Percentiles rank a stretch among this genome's conserved stretches.
phyloP scores from a whole-genome alignment of 2,888 invertebrate genomes.

The Antitype chi region DNA sequence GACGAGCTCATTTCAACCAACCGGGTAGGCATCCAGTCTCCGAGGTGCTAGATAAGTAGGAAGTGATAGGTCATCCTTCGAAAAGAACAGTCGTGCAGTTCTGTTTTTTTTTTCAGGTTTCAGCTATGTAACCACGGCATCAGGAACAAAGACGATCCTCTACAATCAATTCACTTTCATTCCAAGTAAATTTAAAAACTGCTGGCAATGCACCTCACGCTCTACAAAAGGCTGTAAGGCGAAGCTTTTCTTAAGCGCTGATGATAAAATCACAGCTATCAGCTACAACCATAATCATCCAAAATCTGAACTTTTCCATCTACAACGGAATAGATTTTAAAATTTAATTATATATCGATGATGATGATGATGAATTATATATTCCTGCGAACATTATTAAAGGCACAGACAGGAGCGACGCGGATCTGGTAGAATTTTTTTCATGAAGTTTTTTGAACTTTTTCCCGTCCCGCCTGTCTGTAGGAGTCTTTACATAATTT shows the following conservation, averaged over 20 bases:
- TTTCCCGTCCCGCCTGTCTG: too few species aligned
- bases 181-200: not conserved
- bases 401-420: not conserved
- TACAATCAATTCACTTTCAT: slow-evolving; percentile 7
- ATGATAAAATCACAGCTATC: not conserved
- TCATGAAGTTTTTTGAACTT: too few species aligned
- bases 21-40: too few species aligned
- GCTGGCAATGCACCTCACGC: slow-evolving; percentile 2
- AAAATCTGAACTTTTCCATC: not conserved
- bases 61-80: not conserved
- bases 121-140: not conserved
- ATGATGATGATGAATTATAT: not conserved
- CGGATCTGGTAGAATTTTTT: too few species aligned
- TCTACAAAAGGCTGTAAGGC: slow-evolving; percentile 8
- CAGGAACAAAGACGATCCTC: not conserved
- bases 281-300: slow-evolving; percentile 28
- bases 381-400: not conserved
- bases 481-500: too few species aligned
- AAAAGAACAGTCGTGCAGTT: not conserved
- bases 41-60: too few species aligned
- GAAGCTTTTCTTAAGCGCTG: not conserved
- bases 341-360: not conserved
- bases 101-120: slow-evolving; percentile 1
- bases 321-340: not conserved
- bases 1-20: too few species aligned